phyloP scores from a whole-genome alignment of 2,797 vertebrate species.

The Cyprinodon diabolis region DNA sequence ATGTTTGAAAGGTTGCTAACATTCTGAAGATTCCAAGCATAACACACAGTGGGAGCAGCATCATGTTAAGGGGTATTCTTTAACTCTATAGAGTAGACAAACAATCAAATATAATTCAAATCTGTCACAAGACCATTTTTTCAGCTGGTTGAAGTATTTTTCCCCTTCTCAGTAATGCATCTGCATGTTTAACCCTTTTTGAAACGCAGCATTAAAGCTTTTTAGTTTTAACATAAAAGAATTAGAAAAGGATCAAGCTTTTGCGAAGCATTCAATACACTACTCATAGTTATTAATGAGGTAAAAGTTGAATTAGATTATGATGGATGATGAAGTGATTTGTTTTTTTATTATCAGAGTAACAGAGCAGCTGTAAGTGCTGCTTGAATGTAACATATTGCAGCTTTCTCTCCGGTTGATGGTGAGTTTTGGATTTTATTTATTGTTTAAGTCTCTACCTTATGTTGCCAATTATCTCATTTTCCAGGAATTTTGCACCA shows the following conservation, averaged over 20 bases:
- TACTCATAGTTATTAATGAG: neutral
- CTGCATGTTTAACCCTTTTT: neutral
- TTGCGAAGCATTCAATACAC: neutral
- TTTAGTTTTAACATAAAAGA: neutral
- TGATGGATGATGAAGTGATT: neutral
- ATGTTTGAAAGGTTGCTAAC: neutral
- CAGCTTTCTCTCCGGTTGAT: neutral
- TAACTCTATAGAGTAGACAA: neutral
- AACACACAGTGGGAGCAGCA: neutral
- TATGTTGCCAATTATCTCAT: neutral
- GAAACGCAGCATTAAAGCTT: neutral
- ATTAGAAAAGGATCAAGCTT: neutral
- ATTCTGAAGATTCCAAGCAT: neutral
- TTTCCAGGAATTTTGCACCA: neutral
- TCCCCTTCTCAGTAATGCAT: neutral
- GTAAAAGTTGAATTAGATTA: neutral
- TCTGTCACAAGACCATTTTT: neutral
- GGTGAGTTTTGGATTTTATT: neutral
- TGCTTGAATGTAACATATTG: neutral
- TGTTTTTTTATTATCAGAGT: neutral
- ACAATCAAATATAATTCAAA: neutral
- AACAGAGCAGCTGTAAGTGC: neutral
- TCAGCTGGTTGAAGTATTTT: neutral
- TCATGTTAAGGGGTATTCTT: neutral
- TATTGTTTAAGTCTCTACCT: neutral